Conservation (phyloP, 2,797 vertebrate genomes). For the Mus caroli region DNA sequence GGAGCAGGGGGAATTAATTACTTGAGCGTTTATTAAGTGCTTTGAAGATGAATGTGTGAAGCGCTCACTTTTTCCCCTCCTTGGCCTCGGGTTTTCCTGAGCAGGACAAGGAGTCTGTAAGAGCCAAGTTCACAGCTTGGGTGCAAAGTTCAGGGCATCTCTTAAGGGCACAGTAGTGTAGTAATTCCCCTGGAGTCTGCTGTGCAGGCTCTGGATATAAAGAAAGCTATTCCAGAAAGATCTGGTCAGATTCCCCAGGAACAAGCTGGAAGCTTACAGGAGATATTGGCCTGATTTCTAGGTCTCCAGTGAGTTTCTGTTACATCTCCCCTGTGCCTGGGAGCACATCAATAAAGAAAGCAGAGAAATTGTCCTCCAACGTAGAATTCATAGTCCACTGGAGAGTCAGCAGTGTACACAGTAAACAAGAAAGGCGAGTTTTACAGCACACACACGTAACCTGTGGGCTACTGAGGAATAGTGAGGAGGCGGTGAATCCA, state of each 20-base stretch:
- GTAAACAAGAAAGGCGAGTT: background rate
- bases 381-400: background rate
- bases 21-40: constrained; percentile 77
- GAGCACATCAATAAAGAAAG: background rate
- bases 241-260: background rate
- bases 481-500: background rate
- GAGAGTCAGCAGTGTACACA: background rate
- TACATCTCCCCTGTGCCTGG: background rate
- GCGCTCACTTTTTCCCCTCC: constrained; percentile 69
- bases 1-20: constrained; percentile 74
- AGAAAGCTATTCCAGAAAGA: background rate
- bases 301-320: background rate
- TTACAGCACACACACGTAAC: background rate
- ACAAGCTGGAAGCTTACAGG: background rate
- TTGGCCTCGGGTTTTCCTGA: constrained; percentile 70
- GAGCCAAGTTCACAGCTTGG: constrained; percentile 50
- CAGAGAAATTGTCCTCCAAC: background rate
- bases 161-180: background rate
- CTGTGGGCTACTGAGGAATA: background rate
- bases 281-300: background rate
- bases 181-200: constrained; percentile 62
- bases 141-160: constrained; percentile 37
- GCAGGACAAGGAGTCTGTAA: background rate
- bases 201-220: background rate
- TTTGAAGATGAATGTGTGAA: constrained; percentile 81